Percentiles rank a stretch among this genome's conserved stretches.
Evolutionary conservation across 53 echinoderm and acorn worm genomes (phyloP).

Genomic region (Patiria pectinifera): DNA sequence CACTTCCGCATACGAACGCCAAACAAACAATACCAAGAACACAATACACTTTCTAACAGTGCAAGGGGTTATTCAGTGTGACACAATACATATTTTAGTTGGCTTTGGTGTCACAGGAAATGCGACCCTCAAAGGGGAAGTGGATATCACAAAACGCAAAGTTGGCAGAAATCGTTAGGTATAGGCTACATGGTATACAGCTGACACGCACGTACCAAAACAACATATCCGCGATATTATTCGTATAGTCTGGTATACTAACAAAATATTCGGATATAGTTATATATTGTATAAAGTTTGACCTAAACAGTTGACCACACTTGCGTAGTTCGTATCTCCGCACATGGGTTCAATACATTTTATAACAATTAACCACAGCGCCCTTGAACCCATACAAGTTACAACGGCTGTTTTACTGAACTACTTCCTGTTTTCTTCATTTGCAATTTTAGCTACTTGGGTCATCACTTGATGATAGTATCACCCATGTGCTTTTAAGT

Average conservation of each 20-base stretch:
- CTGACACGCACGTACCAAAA: neutral
- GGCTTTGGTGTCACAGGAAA: neutral
- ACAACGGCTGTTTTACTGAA: too few relatives aligned
- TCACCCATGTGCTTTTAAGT: neutral
- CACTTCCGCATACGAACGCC: neutral
- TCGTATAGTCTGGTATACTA: neutral
- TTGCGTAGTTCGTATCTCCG: too few relatives aligned
- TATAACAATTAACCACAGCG: too few relatives aligned
- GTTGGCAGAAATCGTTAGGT: neutral
- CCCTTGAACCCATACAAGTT: too few relatives aligned
- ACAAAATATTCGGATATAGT: neutral
- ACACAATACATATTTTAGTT: neutral
- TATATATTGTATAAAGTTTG: neutral
- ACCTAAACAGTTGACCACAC: neutral
- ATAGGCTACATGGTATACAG: neutral
- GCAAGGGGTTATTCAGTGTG: neutral
- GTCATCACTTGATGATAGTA: neutral
- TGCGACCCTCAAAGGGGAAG: neutral
- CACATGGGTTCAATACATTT: too few relatives aligned
- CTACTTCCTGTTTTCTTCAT: neutral
- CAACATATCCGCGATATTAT: neutral
- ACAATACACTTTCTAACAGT: neutral
- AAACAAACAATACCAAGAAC: neutral
- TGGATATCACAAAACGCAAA: neutral
- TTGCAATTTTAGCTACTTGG: neutral